Evolutionary conservation across 1,140 invertebrate genomes (phyloP).

Genomic region (Hydropsyche tenuis): DNA sequence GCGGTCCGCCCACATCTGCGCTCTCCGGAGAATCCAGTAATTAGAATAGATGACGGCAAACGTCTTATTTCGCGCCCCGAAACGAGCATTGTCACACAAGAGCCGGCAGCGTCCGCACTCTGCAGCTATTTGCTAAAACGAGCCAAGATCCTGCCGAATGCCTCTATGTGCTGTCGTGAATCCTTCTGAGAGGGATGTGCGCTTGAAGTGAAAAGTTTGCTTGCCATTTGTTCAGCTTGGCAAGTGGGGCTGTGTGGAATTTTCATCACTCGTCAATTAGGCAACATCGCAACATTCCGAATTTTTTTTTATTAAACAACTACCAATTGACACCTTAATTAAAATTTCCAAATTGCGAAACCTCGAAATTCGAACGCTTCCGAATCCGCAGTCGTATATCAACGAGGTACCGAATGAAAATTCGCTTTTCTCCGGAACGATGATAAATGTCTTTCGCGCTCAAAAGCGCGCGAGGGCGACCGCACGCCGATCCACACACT

Average conservation of each 20-base stretch:
- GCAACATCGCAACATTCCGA: no score
- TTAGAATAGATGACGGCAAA: conserved; percentile 34
- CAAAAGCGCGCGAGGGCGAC: not conserved
- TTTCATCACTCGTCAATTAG: no score
- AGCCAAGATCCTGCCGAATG: no score
- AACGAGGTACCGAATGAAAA: not conserved
- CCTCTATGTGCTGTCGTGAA: no score
- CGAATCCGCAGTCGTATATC: conserved; percentile 2
- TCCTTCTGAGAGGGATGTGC: no score
- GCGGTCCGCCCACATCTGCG: conserved; percentile 41
- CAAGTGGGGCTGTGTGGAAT: no score
- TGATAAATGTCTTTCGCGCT: conserved; percentile 3
- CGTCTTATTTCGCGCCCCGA: conserved; percentile 24
- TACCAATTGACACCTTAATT: no score
- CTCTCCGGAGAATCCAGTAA: conserved; percentile 2
- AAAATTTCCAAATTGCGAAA: no score
- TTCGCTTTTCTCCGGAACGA: not conserved
- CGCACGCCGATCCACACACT: not conserved
- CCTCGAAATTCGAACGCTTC: not conserved
- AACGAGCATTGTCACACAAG: conserved; percentile 10
- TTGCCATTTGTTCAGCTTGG: no score
- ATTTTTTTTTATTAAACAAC: no score
- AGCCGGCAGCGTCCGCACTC: not conserved
- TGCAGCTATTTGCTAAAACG: not conserved
- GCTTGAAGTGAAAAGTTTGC: no score